A percentile compares a stretch with the other conserved stretches of the same genome.
Conservation (phyloP, 1,140 invertebrate genomes). For the Argopecten irradians region DNA sequence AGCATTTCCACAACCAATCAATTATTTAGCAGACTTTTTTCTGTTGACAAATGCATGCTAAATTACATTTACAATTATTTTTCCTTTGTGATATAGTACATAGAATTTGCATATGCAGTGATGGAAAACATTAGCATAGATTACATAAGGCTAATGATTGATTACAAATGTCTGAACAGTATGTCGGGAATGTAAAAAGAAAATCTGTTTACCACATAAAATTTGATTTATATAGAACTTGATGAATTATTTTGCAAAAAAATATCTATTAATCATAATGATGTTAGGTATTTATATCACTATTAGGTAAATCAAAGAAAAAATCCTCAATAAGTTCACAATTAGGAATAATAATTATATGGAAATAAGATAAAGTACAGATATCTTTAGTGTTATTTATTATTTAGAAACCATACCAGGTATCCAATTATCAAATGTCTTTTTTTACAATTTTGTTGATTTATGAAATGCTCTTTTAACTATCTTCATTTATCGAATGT, state of each 20-base stretch:
- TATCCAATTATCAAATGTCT: background rate
- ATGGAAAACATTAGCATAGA: background rate
- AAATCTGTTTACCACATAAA: background rate
- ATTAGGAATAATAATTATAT: no score
- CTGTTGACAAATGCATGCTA: background rate
- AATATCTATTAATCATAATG: background rate
- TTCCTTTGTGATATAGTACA: background rate
- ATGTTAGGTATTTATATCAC: background rate
- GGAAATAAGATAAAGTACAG: no score
- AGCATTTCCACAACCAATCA: background rate
- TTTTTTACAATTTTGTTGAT: background rate
- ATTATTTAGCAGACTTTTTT: background rate
- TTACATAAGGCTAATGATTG: background rate
- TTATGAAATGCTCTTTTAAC: background rate
- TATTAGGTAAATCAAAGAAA: background rate
- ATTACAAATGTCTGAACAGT: background rate
- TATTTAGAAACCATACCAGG: background rate
- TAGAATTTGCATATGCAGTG: background rate
- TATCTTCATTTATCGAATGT: background rate
- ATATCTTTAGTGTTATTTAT: background rate
- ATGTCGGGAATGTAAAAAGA: background rate
- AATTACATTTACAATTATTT: background rate
- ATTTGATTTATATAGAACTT: background rate
- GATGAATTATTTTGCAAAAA: background rate
- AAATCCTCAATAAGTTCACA: no score